These are phyloP conservation scores for Thamnophis elegans DNA, from an alignment of 2,797 vertebrate species.

Conservation along the genomic window DNA sequence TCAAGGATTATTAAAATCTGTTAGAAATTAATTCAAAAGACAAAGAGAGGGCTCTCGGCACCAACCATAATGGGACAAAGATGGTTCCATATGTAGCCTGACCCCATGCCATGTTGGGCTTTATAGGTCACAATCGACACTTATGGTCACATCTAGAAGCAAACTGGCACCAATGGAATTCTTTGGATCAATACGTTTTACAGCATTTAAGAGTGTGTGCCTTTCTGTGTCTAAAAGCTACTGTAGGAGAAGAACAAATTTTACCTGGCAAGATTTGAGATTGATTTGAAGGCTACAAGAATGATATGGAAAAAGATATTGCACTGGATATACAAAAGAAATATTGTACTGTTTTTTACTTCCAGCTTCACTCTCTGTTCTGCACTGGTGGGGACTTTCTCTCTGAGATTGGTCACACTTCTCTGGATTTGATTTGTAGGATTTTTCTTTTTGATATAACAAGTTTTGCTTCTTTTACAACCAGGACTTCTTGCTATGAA, in stretches of 20 bases:
- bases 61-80: background rate
- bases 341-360: background rate
- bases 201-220: background rate
- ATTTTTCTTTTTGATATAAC: background rate
- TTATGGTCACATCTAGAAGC: background rate
- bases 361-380: background rate
- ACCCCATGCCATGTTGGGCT: background rate
- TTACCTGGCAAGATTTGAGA: background rate
- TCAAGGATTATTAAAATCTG: background rate
- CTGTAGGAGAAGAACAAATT: background rate
- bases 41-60: background rate
- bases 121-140: background rate
- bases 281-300: background rate
- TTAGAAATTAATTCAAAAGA: background rate
- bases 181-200: background rate
- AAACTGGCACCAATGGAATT: background rate
- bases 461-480: background rate
- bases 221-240: background rate
- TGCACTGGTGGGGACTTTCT: background rate
- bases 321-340: background rate
- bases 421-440: background rate
- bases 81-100: background rate
- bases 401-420: background rate
- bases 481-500: background rate
- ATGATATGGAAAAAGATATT: background rate